Conservation (phyloP, 2,888 invertebrate genomes). For the Pyralis farinalis region DNA sequence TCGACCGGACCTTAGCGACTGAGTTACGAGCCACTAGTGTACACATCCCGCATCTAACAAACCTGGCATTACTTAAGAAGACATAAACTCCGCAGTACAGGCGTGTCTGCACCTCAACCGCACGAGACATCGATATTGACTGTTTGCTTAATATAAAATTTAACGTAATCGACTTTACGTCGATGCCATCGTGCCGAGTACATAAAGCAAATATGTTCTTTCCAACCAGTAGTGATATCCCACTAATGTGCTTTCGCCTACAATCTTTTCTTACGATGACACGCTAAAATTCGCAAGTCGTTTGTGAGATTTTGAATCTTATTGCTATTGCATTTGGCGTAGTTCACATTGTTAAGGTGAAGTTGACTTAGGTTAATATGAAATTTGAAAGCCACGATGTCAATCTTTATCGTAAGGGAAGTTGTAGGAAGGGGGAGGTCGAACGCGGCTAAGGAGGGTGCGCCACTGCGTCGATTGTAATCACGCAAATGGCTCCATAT, state of each 20-base stretch:
- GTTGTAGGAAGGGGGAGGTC: slow-evolving; percentile 61
- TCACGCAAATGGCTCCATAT: slow-evolving; percentile 78
- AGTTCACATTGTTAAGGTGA: slow-evolving; percentile 35
- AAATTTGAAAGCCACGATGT: slow-evolving; percentile 68
- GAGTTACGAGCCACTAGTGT: too few species aligned
- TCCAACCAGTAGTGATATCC: slow-evolving; percentile 70
- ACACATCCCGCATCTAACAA: background rate
- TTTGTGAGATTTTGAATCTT: slow-evolving; percentile 40
- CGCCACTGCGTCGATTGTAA: slow-evolving; percentile 77
- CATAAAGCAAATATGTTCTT: slow-evolving; percentile 67
- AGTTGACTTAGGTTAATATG: slow-evolving; percentile 66
- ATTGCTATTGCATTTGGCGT: slow-evolving; percentile 35
- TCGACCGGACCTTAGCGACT: too few species aligned
- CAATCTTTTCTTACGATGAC: slow-evolving; percentile 78
- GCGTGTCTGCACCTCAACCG: slow-evolving; percentile 19
- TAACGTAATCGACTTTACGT: slow-evolving; percentile 63
- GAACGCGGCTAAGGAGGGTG: slow-evolving; percentile 56
- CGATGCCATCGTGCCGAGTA: slow-evolving; percentile 49
- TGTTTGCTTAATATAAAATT: slow-evolving; percentile 69
- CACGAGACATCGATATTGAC: slow-evolving; percentile 47
- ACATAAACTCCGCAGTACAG: slow-evolving; percentile 18
- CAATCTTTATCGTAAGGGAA: slow-evolving; percentile 79
- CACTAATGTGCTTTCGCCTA: slow-evolving; percentile 76
- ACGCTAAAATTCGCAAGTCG: slow-evolving; percentile 52
- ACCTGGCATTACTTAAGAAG: slow-evolving; percentile 16